Percentiles rank a stretch among this genome's conserved stretches.
Conservation (phyloP, 37 sponge, comb jelly and placozoan genomes). For the Theonella swinhoei region DNA sequence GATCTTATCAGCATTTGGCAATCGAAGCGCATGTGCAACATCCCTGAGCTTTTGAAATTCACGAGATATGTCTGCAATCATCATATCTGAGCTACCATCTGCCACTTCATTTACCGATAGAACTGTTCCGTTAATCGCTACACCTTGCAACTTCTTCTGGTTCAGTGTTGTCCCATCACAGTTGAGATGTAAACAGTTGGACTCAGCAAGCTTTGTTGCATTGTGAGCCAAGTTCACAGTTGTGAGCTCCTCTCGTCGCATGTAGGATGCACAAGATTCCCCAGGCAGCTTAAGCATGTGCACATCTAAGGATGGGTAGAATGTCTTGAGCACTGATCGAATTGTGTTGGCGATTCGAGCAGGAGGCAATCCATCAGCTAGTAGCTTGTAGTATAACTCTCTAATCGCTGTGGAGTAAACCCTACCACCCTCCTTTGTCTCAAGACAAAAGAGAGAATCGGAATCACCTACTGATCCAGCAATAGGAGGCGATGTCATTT, state of each 20-base stretch:
- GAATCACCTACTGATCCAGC: conserved; percentile 7
- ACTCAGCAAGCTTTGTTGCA: background rate
- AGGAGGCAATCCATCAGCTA: conserved; percentile 5
- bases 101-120: conserved; percentile 39
- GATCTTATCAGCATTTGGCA: conserved; percentile 57
- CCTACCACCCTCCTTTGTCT: background rate
- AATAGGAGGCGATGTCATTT: conserved; percentile 4
- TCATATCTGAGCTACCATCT: conserved; percentile 14
- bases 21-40: conserved; percentile 11
- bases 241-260: conserved; percentile 32
- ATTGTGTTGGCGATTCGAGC: conserved; percentile 3
- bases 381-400: conserved; percentile 12
- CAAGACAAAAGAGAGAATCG: too few species aligned
- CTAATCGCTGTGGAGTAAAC: conserved; percentile 11
- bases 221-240: conserved; percentile 31
- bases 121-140: conserved; percentile 30
- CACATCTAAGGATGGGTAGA: conserved; percentile 13
- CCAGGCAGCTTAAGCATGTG: conserved; percentile 6
- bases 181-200: conserved; percentile 10
- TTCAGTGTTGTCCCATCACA: conserved; percentile 37
- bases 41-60: conserved; percentile 46
- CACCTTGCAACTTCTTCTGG: conserved; percentile 26
- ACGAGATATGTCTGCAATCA: conserved; percentile 33
- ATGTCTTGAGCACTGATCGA: conserved; percentile 11
- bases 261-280: conserved; percentile 30